These are phyloP conservation scores for Aphrophora alni DNA, from an alignment of 2,888 invertebrate genomes.

Conservation along the genomic window DNA sequence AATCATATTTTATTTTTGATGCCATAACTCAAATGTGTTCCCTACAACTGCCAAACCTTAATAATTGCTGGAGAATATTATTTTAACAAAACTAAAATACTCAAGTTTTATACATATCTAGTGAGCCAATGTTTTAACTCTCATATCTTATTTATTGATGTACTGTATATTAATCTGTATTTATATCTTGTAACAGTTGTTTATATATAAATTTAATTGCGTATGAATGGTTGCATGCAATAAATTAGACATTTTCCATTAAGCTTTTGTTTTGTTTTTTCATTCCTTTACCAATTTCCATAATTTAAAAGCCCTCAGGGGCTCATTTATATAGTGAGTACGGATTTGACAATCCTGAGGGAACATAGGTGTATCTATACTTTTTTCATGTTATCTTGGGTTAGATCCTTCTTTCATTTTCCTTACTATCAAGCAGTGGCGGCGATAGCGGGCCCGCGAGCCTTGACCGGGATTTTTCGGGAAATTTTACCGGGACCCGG, in stretches of 20 bases:
- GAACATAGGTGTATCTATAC: too few species aligned
- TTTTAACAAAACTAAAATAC: not conserved
- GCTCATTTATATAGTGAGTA: too few species aligned
- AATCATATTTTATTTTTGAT: too few species aligned
- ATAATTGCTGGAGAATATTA: not conserved
- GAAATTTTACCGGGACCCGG: too few species aligned
- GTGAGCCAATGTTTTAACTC: not conserved
- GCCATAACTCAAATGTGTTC: not conserved
- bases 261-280: not conserved
- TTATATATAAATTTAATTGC: not conserved
- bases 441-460: too few species aligned
- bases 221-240: slow-evolving; percentile 2
- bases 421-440: too few species aligned
- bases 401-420: too few species aligned
- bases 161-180: not conserved
- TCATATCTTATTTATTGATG: not conserved
- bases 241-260: slow-evolving; percentile 9
- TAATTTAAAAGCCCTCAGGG: too few species aligned
- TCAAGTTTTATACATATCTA: not conserved
- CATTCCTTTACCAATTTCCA: too few species aligned
- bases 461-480: too few species aligned
- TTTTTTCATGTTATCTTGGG: too few species aligned
- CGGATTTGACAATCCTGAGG: too few species aligned
- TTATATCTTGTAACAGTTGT: not conserved
- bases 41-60: not conserved